Conservation (phyloP, 2,888 invertebrate genomes). For the Pollenia angustigena region DNA sequence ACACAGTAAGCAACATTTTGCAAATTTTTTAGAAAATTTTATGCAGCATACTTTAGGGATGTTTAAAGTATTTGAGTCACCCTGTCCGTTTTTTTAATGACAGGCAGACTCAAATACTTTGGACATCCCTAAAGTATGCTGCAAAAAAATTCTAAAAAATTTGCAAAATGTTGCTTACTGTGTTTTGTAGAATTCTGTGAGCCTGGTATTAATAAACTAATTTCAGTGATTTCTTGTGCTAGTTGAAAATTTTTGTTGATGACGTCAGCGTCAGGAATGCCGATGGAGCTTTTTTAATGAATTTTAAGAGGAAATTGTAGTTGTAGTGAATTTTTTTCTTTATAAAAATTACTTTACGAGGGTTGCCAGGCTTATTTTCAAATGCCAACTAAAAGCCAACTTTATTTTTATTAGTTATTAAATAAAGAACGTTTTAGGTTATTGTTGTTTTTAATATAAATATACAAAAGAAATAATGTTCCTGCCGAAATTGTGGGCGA, state of each 20-base stretch:
- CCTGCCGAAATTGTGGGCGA: too few relatives aligned
- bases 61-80: background rate
- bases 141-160: background rate
- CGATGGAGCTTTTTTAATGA: too few relatives aligned
- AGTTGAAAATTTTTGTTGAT: background rate
- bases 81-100: background rate
- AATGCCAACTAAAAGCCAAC: too few relatives aligned
- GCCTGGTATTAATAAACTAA: background rate
- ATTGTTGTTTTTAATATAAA: too few relatives aligned
- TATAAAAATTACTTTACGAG: too few relatives aligned
- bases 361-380: too few relatives aligned
- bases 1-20: background rate
- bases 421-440: too few relatives aligned
- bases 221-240: background rate
- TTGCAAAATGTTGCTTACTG: background rate
- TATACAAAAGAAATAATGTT: too few relatives aligned
- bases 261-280: too few relatives aligned
- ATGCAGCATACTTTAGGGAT: background rate
- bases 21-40: background rate
- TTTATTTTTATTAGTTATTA: too few relatives aligned
- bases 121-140: background rate
- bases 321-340: too few relatives aligned
- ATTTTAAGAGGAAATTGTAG: too few relatives aligned
- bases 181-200: background rate
- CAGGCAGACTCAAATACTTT: background rate